These are phyloP conservation scores for Acridotheres tristis DNA, from an alignment of 2,797 vertebrate genomes.

Conservation along the genomic window DNA sequence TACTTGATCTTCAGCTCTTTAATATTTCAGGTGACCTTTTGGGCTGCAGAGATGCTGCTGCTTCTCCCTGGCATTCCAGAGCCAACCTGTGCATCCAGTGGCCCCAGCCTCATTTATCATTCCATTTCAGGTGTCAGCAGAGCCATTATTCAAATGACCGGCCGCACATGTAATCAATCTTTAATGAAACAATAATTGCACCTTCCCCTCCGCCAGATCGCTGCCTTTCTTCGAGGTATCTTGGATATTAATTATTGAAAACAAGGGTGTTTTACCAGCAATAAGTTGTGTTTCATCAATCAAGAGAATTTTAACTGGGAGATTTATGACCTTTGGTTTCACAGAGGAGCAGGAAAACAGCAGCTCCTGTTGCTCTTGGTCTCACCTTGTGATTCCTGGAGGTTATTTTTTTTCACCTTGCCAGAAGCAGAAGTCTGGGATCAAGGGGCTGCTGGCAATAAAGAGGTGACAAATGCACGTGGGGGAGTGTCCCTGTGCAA, in stretches of 20 bases:
- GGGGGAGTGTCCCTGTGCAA: background rate
- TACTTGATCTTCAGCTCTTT: background rate
- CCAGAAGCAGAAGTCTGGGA: background rate
- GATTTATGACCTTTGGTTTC: background rate
- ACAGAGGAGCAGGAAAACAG: background rate
- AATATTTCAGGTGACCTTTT: conserved; percentile 43
- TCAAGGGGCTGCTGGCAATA: background rate
- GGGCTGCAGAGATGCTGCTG: background rate
- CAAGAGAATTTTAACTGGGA: background rate
- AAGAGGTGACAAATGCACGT: background rate
- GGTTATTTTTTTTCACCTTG: background rate
- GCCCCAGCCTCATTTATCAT: conserved; percentile 63
- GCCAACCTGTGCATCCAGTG: background rate
- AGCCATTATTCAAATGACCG: conserved; percentile 50
- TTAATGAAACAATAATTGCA: conserved; percentile 72
- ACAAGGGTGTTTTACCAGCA: background rate
- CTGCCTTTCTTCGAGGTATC: background rate
- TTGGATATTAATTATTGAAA: conserved; percentile 22
- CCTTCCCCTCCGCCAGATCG: background rate
- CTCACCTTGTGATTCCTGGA: background rate
- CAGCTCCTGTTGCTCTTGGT: background rate
- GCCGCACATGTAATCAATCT: conserved; percentile 63
- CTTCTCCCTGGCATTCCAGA: background rate
- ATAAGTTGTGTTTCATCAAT: background rate
- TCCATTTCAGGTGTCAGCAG: conserved; percentile 58